Conservation (phyloP, 1,140 invertebrate species). For the Drosophila ercepeae region DNA sequence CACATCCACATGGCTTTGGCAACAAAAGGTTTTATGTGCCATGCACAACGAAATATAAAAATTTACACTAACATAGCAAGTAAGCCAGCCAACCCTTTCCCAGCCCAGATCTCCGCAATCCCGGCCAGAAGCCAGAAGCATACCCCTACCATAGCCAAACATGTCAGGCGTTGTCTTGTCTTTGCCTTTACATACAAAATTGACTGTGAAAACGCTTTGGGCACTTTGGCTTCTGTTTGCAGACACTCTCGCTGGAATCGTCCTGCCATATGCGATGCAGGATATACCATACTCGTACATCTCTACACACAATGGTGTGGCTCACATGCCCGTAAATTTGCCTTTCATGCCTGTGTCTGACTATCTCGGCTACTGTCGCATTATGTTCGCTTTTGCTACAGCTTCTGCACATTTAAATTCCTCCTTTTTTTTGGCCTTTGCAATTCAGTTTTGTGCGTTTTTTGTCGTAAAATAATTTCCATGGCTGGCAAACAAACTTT, state of each 20-base stretch:
- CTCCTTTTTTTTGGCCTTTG: conserved; percentile 17
- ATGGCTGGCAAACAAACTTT: conserved; percentile 21
- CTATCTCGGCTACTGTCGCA: conserved; percentile 21
- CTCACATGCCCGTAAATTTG: conserved; percentile 32
- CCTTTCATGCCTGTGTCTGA: conserved; percentile 43
- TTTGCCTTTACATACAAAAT: conserved; percentile 79
- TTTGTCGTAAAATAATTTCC: conserved; percentile 35
- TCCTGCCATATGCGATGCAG: conserved; percentile 10
- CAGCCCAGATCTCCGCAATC: not conserved
- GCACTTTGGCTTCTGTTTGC: conserved; percentile 67
- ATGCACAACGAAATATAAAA: conserved; percentile 69
- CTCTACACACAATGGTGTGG: not conserved
- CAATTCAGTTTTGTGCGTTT: conserved; percentile 22
- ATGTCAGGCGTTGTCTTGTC: conserved; percentile 64
- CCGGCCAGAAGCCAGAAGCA: conserved; percentile 6
- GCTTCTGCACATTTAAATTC: conserved; percentile 35
- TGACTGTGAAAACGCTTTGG: conserved; percentile 80
- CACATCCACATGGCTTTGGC: conserved; percentile 11
- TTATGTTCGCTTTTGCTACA: conserved; percentile 40
- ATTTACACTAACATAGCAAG: conserved; percentile 42
- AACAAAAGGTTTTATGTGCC: conserved; percentile 74
- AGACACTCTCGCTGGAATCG: conserved; percentile 43
- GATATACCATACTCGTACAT: too few relatives aligned
- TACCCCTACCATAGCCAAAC: not conserved
- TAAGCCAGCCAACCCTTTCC: conserved; percentile 8